Base-by-base conservation (phyloP, 1,140 invertebrate species). In the Drosophila bipectinata region DNA sequence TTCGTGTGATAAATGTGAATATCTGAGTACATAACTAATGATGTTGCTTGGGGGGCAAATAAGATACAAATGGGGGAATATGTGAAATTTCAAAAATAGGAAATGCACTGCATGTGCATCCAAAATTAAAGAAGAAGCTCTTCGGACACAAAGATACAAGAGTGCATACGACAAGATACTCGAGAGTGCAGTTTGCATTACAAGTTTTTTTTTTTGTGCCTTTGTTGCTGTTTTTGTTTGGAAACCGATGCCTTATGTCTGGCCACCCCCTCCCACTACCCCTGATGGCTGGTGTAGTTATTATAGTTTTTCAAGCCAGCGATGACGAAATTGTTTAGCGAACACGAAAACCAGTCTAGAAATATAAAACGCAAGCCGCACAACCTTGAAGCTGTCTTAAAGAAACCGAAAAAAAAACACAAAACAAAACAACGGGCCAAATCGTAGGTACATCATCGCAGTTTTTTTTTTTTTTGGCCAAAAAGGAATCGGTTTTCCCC, bases 261-360 rank as follows among this genome's bases (percentile, higher is more conserved):
- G 52, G 41, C 44, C 34, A 28, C 56, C 49, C 49, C 68, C 48
- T 14, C 71, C 63, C 60, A 51, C 57, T 48, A 54, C 47, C 49
- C 55, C 53, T 41, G 32, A 53, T 44, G 41, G 68, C 61, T 44
- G 63, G 53, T 54, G 48, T 49, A 30, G 44, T 18, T 58, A 4
- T 57, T 61, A 41, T 37, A 61, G 60, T 66, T 73, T 67, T 47
- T 68, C 72, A 44, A 56, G 60, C 28, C 58, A 62, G 44, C 54
- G 83, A 85, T 85, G 82, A 85, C 82, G 82, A 85, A 85, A 85
- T 82, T 82, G 64, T 66, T 82, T 68, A 85, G 82, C 83, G 74
- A 88, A 85, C 85, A 73, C 67, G 68, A 72, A 76, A 76, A 85
- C 82, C 82, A 85, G 82, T 85, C 82, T 85, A 85, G 82, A 85